phyloP scores from a whole-genome alignment of 2,797 vertebrate species.

The Mus caroli region DNA sequence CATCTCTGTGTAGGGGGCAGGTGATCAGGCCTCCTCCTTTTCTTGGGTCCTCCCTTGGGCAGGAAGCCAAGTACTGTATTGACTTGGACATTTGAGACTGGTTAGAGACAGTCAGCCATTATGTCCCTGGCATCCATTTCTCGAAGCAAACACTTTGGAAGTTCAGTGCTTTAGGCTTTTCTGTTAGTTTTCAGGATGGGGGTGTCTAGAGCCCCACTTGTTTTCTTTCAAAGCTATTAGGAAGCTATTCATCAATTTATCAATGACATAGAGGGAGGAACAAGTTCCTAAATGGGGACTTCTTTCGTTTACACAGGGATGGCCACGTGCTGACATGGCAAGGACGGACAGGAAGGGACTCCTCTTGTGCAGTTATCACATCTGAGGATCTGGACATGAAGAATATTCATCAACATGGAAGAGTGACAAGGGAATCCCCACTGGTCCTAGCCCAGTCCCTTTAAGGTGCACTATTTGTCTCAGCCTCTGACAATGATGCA shows the following conservation, averaged over 20 bases:
- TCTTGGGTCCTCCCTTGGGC: neutral
- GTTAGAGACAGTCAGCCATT: rapidly evolving
- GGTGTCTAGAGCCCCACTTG: neutral
- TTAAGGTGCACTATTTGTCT: neutral
- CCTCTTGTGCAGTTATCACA: too few relatives aligned
- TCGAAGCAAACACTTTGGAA: neutral
- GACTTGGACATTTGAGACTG: neutral
- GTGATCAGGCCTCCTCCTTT: rapidly evolving
- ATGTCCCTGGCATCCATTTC: neutral
- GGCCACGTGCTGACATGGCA: rapidly evolving
- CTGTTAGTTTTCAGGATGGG: neutral
- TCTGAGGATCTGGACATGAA: neutral
- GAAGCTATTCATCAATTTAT: neutral
- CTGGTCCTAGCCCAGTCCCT: neutral
- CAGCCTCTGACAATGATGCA: rapidly evolving
- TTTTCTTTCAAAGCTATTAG: neutral
- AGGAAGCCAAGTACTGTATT: rapidly evolving
- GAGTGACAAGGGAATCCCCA: neutral
- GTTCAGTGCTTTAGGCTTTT: neutral
- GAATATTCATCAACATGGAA: neutral
- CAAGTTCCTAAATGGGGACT: neutral
- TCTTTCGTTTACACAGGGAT: neutral
- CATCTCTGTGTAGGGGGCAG: rapidly evolving
- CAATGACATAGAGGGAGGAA: neutral
- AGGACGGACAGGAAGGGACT: neutral